phyloP scores from a whole-genome alignment of 2,113 vertebrate species.

The Ariopsis seemanni region DNA sequence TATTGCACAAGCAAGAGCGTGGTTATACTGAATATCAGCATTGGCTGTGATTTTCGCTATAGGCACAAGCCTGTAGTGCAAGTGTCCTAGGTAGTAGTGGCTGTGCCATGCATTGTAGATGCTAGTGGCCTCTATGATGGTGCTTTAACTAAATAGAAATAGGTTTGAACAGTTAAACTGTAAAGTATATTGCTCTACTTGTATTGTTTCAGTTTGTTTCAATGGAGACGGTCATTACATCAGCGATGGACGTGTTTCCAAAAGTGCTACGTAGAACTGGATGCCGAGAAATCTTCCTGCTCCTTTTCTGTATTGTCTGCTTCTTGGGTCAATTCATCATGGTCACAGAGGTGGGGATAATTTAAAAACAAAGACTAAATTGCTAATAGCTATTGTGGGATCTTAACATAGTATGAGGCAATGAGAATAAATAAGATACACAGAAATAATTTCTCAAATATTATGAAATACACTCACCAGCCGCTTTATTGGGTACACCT shows the following conservation, averaged over 20 bases:
- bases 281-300: constrained; percentile 63
- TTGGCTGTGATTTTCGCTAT: too few relatives aligned
- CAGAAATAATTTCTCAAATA: not conserved
- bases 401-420: not conserved
- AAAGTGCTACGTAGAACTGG: constrained; percentile 61
- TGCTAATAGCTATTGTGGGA: not conserved
- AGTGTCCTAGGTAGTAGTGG: too few relatives aligned
- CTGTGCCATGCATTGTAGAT: not conserved
- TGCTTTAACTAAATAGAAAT: not conserved
- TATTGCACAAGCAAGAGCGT: too few relatives aligned
- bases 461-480: not conserved
- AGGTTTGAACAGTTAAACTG: not conserved
- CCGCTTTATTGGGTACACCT: too few relatives aligned
- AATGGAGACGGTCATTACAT: constrained; percentile 70
- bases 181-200: not conserved
- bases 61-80: too few relatives aligned
- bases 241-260: constrained; percentile 69
- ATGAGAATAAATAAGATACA: not conserved
- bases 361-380: not conserved
- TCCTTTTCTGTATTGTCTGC: constrained; percentile 68
- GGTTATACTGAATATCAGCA: too few relatives aligned
- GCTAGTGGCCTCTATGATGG: not conserved
- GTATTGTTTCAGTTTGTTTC: constrained; percentile 62
- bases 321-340: constrained; percentile 69
- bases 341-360: constrained; percentile 68